Percentiles rank a stretch among this genome's conserved stretches.
These are phyloP conservation scores for Thripadectes ignobilis DNA, from an alignment of 2,797 vertebrate species.

Conservation along the genomic window DNA sequence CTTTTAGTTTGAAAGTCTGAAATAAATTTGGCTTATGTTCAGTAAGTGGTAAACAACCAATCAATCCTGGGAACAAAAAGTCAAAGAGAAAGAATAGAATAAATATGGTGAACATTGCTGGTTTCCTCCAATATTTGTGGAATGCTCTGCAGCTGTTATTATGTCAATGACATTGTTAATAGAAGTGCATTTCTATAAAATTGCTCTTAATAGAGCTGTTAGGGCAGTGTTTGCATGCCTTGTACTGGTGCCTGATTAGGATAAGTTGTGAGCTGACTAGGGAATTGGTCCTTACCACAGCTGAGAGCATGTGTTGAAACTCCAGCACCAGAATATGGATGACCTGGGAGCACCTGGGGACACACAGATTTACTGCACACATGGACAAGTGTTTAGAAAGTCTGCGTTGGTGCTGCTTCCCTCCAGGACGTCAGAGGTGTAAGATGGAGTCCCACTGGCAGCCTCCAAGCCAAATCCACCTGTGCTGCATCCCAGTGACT, in stretches of 20 bases:
- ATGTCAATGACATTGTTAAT: not conserved
- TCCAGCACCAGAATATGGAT: not conserved
- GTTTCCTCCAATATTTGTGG: not conserved
- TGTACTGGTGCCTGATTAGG: not conserved
- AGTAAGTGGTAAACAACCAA: not conserved
- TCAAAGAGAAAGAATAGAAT: not conserved
- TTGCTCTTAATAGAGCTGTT: not conserved
- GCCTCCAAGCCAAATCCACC: not conserved
- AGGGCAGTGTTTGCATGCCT: not conserved
- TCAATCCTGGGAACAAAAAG: not conserved
- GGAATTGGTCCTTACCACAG: not conserved
- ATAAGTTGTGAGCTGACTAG: not conserved
- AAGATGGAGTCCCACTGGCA: not conserved
- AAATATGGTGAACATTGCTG: not conserved
- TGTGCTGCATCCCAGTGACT: not conserved
- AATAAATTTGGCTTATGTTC: not conserved
- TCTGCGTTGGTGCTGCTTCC: not conserved
- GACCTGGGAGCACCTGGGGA: not conserved
- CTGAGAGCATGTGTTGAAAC: not conserved
- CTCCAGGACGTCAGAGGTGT: not conserved
- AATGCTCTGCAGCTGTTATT: not conserved
- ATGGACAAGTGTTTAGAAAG: not conserved
- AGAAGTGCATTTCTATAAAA: not conserved
- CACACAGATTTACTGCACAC: fast-evolving
- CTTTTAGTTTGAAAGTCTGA: not conserved